Evolutionary conservation across 2,113 vertebrate genomes (phyloP).

Genomic region (Brachypodius melanocephalos): DNA sequence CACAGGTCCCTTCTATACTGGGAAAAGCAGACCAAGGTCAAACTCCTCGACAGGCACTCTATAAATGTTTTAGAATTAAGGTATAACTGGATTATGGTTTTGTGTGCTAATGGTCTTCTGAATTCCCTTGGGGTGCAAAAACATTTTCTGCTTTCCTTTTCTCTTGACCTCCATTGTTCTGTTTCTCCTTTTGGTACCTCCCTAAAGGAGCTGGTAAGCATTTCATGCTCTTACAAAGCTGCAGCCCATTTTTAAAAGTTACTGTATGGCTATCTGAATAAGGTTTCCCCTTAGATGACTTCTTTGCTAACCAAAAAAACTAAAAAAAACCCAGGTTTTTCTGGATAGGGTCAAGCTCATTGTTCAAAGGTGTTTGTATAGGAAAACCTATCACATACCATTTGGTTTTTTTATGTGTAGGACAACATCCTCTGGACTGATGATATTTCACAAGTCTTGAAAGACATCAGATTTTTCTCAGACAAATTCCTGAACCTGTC

Average conservation of each 20-base stretch:
- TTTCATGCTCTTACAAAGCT: not conserved
- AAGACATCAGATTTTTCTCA: not conserved
- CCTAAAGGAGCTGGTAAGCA: not conserved
- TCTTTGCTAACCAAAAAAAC: not conserved
- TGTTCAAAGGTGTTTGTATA: not conserved
- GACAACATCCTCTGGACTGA: not conserved
- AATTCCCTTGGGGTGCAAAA: not conserved
- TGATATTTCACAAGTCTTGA: not conserved
- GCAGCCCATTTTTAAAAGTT: not conserved
- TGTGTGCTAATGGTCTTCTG: not conserved
- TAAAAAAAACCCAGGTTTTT: not conserved
- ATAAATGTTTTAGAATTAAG: not conserved
- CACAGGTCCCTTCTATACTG: not conserved
- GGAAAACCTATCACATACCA: not conserved
- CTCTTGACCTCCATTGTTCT: not conserved
- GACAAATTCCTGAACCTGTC: not conserved
- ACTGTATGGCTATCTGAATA: not conserved
- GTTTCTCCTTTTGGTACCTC: not conserved
- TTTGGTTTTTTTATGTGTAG: not conserved
- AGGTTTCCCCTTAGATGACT: not conserved
- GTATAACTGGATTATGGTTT: not conserved
- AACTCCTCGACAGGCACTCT: not conserved
- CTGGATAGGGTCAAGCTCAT: not conserved
- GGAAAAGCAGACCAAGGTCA: not conserved
- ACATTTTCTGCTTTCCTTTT: not conserved